A percentile compares a stretch with the other conserved stretches of the same genome.
phyloP scores from a whole-genome alignment of 2,888 invertebrate genomes.

The Apodemia zela region DNA sequence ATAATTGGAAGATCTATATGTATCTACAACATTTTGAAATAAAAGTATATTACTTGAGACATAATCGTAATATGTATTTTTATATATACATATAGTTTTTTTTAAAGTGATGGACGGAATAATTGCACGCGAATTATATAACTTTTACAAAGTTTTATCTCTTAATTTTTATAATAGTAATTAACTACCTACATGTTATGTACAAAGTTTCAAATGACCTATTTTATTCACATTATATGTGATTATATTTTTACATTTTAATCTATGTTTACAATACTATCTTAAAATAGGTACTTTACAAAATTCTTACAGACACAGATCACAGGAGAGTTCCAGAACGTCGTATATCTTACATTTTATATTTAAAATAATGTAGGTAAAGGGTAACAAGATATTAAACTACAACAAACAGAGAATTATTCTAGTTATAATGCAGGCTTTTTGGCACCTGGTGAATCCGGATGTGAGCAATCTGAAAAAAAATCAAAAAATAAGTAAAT shows the following conservation, averaged over 20 bases:
- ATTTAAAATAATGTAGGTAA: conserved; percentile 35
- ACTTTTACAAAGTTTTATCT: conserved; percentile 12
- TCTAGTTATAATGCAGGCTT: conserved; percentile 71
- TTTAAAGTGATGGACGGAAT: neutral
- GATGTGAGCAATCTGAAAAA: conserved; percentile 70
- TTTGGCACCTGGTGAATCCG: conserved; percentile 75
- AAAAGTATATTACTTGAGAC: neutral
- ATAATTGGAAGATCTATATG: neutral
- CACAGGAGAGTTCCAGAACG: conserved; percentile 80
- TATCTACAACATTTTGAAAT: neutral
- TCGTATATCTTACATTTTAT: conserved; percentile 41
- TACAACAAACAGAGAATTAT: conserved; percentile 34
- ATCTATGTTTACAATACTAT: conserved; percentile 12
- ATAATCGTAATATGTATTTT: neutral
- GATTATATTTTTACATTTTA: conserved; percentile 39
- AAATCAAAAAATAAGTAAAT: conserved; percentile 26
- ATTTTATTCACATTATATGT: conserved; percentile 18
- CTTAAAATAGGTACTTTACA: conserved; percentile 43
- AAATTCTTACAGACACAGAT: conserved; percentile 63
- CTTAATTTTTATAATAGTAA: neutral
- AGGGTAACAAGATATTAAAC: conserved; percentile 64
- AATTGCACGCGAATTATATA: conserved; percentile 2
- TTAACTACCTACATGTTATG: neutral
- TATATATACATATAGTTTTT: no score
- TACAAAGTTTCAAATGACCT: conserved; percentile 7